Percentiles rank a stretch among this genome's conserved stretches.
Evolutionary conservation across 2,113 vertebrate species (phyloP).

Genomic region (Malurus elegans): DNA sequence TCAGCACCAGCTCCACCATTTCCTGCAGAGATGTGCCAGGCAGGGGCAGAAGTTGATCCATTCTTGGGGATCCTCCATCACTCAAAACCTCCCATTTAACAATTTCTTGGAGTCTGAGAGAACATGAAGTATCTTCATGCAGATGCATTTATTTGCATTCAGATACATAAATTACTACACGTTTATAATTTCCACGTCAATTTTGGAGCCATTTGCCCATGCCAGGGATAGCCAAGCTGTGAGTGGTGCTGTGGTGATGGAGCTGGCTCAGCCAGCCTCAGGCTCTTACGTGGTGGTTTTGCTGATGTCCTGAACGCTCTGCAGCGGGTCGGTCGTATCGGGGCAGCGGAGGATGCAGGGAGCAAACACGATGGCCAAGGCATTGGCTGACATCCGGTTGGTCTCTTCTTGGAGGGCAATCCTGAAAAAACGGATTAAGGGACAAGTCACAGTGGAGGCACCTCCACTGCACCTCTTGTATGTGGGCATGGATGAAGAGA

Average conservation of each 20-base stretch:
- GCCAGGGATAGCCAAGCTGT: background rate
- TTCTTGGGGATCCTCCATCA: background rate
- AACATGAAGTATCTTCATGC: background rate
- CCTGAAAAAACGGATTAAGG: conserved; percentile 62
- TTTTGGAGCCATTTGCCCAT: background rate
- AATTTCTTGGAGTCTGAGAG: background rate
- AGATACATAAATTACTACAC: background rate
- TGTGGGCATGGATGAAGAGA: background rate
- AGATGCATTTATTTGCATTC: background rate
- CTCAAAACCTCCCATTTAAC: background rate
- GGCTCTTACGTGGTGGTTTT: conserved; percentile 93
- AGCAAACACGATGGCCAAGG: conserved; percentile 96
- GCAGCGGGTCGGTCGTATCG: conserved; percentile 90
- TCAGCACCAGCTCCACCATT: background rate
- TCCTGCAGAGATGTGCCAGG: background rate
- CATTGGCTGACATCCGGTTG: conserved; percentile 97
- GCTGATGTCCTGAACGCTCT: conserved; percentile 95
- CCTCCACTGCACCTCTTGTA: background rate
- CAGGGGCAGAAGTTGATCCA: background rate
- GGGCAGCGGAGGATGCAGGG: conserved; percentile 97
- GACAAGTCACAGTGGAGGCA: background rate
- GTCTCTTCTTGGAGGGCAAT: conserved; percentile 94
- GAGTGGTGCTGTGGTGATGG: background rate
- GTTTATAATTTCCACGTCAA: background rate
- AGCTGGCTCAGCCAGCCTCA: background rate